Percentiles rank a stretch among this genome's conserved stretches.
These are phyloP conservation scores for Geotrypetes seraphini DNA, from an alignment of 2,797 vertebrate species.

Conservation along the genomic window DNA sequence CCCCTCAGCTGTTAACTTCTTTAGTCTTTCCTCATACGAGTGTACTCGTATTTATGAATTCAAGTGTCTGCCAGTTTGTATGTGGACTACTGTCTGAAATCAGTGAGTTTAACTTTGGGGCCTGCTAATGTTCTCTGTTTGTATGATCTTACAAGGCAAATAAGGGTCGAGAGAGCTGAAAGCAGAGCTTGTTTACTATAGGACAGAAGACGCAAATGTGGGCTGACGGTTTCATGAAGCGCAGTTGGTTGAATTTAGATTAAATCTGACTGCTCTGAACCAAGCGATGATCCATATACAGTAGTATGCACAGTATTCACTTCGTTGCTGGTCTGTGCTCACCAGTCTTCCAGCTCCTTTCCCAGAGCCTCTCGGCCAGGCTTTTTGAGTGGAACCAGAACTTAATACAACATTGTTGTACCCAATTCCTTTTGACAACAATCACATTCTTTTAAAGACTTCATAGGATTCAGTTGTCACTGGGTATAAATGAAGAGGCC, in stretches of 20 bases:
- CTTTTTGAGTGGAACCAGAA: conserved; percentile 81
- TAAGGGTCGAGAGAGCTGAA: conserved; percentile 66
- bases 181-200: conserved; percentile 83
- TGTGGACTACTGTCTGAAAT: conserved; percentile 62
- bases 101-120: conserved; percentile 60
- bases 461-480: conserved; percentile 76
- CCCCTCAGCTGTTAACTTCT: too few relatives aligned
- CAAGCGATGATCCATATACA: conserved; percentile 98
- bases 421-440: conserved; percentile 91
- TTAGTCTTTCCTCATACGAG: too few relatives aligned
- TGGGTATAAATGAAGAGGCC: conserved; percentile 68
- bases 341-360: conserved; percentile 83
- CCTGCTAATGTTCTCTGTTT: conserved; percentile 56
- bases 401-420: conserved; percentile 71
- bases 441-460: conserved; percentile 85
- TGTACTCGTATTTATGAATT: too few relatives aligned
- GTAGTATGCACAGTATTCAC: conserved; percentile 98
- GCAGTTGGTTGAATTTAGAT: conserved; percentile 93
- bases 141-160: conserved; percentile 54
- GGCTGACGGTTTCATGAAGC: conserved; percentile 98
- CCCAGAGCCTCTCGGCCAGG: conserved; percentile 68
- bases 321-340: conserved; percentile 93
- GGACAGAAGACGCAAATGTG: conserved; percentile 82
- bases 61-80: conserved; percentile 49
- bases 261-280: conserved; percentile 97